A percentile compares a stretch with the other conserved stretches of the same genome.
Evolutionary conservation across 2,797 vertebrate species (phyloP).

Genomic region (Diglossa cyanea): DNA sequence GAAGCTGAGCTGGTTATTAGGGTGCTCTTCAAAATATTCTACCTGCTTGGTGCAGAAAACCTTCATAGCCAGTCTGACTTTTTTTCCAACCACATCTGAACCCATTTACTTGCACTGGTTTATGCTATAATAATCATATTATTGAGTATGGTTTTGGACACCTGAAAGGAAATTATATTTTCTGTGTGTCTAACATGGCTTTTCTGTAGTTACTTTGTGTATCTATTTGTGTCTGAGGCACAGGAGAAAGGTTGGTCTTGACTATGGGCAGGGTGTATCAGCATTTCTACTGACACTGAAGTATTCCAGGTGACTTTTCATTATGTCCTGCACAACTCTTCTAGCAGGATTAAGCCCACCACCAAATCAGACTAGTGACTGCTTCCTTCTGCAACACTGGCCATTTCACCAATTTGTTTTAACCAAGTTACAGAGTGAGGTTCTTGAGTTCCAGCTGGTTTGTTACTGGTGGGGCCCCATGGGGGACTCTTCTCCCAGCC

Average conservation of each 20-base stretch:
- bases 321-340: not conserved
- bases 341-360: not conserved
- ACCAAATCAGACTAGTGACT: not conserved
- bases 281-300: not conserved
- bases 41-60: not conserved
- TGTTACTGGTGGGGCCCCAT: accelerated
- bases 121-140: not conserved
- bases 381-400: not conserved
- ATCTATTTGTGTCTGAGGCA: not conserved
- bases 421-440: not conserved
- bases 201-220: not conserved
- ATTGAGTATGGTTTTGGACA: not conserved
- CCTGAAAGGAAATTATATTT: not conserved
- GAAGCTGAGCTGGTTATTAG: not conserved
- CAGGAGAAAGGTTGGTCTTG: not conserved
- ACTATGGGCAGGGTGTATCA: not conserved
- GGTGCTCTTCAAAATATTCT: not conserved
- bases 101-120: not conserved
- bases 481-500: accelerated
- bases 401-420: not conserved
- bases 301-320: not conserved
- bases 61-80: not conserved
- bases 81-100: not conserved
- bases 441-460: not conserved
- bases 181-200: not conserved